Evolutionary conservation across 2,113 vertebrate species (phyloP).

Genomic region (Gopherus evgoodei): DNA sequence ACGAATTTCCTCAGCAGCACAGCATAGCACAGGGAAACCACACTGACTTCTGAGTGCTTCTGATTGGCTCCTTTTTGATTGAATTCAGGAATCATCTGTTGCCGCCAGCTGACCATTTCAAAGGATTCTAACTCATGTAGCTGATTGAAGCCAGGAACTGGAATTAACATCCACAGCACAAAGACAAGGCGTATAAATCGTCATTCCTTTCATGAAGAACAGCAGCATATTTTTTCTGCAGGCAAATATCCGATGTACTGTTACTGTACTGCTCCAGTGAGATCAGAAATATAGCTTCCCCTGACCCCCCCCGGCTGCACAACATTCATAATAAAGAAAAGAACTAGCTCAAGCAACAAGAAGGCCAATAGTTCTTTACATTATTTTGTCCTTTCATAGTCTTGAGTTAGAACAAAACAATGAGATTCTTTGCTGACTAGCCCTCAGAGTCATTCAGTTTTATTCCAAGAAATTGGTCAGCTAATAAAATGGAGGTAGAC

Average conservation of each 20-base stretch:
- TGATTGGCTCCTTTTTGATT: slow-evolving; percentile 32
- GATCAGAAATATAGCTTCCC: not conserved
- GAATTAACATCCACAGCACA: slow-evolving; percentile 29
- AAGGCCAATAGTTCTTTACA: not conserved
- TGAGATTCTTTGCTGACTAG: not conserved
- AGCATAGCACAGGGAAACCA: not conserved
- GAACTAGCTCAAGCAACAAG: not conserved
- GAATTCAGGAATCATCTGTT: slow-evolving; percentile 51
- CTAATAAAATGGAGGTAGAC: not conserved
- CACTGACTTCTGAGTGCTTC: not conserved
- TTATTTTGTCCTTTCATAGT: not conserved
- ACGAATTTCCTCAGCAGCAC: not conserved
- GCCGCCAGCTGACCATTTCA: slow-evolving; percentile 57
- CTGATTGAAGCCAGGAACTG: slow-evolving; percentile 46
- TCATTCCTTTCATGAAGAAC: slow-evolving; percentile 44
- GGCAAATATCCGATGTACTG: not conserved
- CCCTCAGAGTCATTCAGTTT: not conserved
- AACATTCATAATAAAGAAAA: slow-evolving; percentile 15
- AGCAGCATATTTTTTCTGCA: slow-evolving; percentile 37
- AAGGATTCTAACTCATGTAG: slow-evolving; percentile 9
- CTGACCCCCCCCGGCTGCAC: not conserved
- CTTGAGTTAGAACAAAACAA: not conserved
- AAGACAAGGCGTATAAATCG: slow-evolving; percentile 54
- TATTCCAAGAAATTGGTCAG: not conserved
- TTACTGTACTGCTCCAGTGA: not conserved